A percentile compares a stretch with the other conserved stretches of the same genome.
Evolutionary conservation across 1,140 invertebrate species (phyloP).

Genomic region (Drosophila sp.): DNA sequence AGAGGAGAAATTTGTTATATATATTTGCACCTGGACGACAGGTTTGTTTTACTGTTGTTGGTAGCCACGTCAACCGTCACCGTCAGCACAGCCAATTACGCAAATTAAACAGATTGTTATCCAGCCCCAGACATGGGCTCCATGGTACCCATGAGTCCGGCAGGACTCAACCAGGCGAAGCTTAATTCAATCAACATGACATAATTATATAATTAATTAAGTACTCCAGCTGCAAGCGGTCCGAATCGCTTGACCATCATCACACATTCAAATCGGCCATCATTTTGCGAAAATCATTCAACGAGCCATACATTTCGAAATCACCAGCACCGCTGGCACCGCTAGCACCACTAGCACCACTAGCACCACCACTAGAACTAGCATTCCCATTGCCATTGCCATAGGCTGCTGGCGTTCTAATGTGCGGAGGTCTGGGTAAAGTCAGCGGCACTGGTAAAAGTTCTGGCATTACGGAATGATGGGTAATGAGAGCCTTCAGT

Average conservation of each 20-base stretch:
- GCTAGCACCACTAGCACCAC: slow-evolving; percentile 22
- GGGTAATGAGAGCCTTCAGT: slow-evolving; percentile 94
- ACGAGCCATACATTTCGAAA: slow-evolving; percentile 91
- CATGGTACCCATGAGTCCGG: neutral
- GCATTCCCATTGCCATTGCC: slow-evolving; percentile 29
- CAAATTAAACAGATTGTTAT: slow-evolving; percentile 81
- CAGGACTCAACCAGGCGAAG: slow-evolving; percentile 31
- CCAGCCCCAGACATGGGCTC: slow-evolving; percentile 56
- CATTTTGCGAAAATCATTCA: slow-evolving; percentile 92
- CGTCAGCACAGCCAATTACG: slow-evolving; percentile 77
- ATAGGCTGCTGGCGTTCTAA: slow-evolving; percentile 83
- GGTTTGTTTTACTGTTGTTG: slow-evolving; percentile 21
- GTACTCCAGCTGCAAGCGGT: slow-evolving; percentile 45
- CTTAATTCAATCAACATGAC: slow-evolving; percentile 71
- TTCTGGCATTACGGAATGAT: slow-evolving; percentile 98
- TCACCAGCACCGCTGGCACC: slow-evolving; percentile 55
- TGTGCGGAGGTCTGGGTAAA: slow-evolving; percentile 89
- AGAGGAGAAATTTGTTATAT: slow-evolving; percentile 14
- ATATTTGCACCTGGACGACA: slow-evolving; percentile 39
- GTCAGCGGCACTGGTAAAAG: slow-evolving; percentile 95
- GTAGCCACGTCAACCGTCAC: slow-evolving; percentile 68
- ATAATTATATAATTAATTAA: slow-evolving; percentile 82
- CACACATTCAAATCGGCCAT: slow-evolving; percentile 91
- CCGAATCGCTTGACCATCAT: neutral
- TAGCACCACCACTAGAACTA: slow-evolving; percentile 11